phyloP scores from a whole-genome alignment of 2,888 invertebrate genomes.

The Euproctis similis region DNA sequence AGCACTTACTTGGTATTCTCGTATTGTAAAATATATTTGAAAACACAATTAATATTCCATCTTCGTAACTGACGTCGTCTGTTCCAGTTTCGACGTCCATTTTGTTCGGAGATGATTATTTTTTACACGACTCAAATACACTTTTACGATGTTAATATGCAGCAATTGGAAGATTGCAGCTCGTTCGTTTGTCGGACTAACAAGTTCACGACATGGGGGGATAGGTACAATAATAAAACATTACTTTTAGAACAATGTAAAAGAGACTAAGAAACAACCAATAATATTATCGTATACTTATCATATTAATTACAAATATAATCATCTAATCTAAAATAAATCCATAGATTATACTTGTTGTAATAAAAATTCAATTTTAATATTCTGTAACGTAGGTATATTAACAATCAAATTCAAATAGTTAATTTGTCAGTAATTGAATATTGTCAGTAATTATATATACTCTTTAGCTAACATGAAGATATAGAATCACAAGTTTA shows the following conservation, averaged over 20 bases:
- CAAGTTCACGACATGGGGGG: too few relatives aligned
- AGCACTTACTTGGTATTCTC: slow-evolving; percentile 15
- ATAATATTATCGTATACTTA: slow-evolving; percentile 7
- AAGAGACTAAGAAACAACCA: background rate
- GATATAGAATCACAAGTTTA: too few relatives aligned
- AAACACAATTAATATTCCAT: slow-evolving; percentile 48
- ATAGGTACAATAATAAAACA: too few relatives aligned
- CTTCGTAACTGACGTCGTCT: slow-evolving; percentile 50
- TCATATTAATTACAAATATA: slow-evolving; percentile 13
- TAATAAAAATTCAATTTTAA: too few relatives aligned
- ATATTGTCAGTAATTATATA: too few relatives aligned
- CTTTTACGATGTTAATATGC: slow-evolving; percentile 28
- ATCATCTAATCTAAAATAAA: slow-evolving; percentile 6
- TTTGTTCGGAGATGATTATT: slow-evolving; percentile 9
- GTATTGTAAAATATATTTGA: slow-evolving; percentile 18
- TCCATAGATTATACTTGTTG: too few relatives aligned
- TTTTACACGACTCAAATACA: slow-evolving; percentile 24
- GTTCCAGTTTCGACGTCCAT: slow-evolving; percentile 55
- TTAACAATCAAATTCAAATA: too few relatives aligned
- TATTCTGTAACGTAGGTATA: too few relatives aligned
- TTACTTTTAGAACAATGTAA: too few relatives aligned
- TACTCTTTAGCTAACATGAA: too few relatives aligned
- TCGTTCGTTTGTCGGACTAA: slow-evolving; percentile 10
- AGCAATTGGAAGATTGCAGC: slow-evolving; percentile 50
- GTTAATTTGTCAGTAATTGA: too few relatives aligned